Conservation (phyloP, 2,888 invertebrate species). For the Linnaemya tessellans region DNA sequence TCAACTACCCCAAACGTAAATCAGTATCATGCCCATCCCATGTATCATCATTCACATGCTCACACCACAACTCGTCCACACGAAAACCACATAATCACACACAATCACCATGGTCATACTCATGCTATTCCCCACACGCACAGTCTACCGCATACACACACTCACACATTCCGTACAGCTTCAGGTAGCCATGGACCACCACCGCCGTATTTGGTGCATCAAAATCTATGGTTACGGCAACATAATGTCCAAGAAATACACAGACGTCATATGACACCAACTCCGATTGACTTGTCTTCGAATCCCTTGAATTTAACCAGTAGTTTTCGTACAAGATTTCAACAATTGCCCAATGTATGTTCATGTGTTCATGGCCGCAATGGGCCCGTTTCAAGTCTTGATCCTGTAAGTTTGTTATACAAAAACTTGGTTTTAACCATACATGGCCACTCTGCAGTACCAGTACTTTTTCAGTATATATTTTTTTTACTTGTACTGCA, state of each 20-base stretch:
- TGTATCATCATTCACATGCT: slow-evolving; percentile 67
- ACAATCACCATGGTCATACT: slow-evolving; percentile 68
- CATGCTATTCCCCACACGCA: slow-evolving; percentile 76
- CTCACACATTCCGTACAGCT: slow-evolving; percentile 66
- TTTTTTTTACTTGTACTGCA: too few species aligned
- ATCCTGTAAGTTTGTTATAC: slow-evolving; percentile 77
- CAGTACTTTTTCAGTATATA: too few species aligned
- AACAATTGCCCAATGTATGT: slow-evolving; percentile 79
- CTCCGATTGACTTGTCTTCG: slow-evolving; percentile 82
- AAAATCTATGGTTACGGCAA: slow-evolving; percentile 89
- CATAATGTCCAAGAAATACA: slow-evolving; percentile 87
- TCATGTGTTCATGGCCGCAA: slow-evolving; percentile 81
- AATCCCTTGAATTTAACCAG: slow-evolving; percentile 81
- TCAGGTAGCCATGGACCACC: slow-evolving; percentile 78
- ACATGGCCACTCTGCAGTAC: too few species aligned
- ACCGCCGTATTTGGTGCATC: slow-evolving; percentile 89
- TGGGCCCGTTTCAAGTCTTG: slow-evolving; percentile 81
- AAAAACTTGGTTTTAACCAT: too few species aligned
- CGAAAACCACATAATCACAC: slow-evolving; percentile 64
- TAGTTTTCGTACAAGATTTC: slow-evolving; percentile 79
- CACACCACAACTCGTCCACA: slow-evolving; percentile 60
- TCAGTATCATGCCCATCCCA: slow-evolving; percentile 67
- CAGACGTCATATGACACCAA: slow-evolving; percentile 84
- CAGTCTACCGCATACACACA: slow-evolving; percentile 65
- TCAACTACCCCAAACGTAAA: slow-evolving; percentile 63